Evolutionary conservation across 2,888 invertebrate genomes (phyloP), one percentile per base, ranked within the genome.

Genomic region (Temnothorax rugatulus): DNA sequence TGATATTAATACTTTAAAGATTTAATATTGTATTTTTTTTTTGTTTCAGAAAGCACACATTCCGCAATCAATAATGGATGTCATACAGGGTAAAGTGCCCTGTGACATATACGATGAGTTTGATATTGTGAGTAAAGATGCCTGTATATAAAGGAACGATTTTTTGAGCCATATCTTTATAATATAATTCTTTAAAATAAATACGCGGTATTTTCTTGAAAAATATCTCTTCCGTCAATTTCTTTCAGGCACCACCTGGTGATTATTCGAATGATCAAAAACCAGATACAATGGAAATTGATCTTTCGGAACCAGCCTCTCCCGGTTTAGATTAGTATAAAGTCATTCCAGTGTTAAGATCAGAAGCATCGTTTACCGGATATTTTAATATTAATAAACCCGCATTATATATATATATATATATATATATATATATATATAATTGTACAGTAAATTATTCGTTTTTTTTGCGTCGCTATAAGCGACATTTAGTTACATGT

Each of bases 21-120:
- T 83, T n/a, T 29, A 21, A 54, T 66, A 7, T 52, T 59, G 29
- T 50, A 25, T n/a, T 61, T 50, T n/a, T n/a, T 77, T 47, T 52
- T 34, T 74, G 25, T 93, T 93, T 52, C 96, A 97, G 95, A 96
- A 96, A 93, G 96, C 97, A 15, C 97, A 97, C 91, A 96, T 97
- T 87, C 96, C 97, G 1, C 95, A 96, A 84, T 96, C 96, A 47
- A 95, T 97, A 64, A 96, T 97, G 95, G 96, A 97, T 90, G 96
- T 97, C 15, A 94, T 96, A 66, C 93, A 94, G 85, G 95, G 95
- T 83, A 94, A 94, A 89, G 89, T 90, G 41, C 84, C 89, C 66
- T 91, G 90, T 76, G 90, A 93, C 66, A 92, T 93, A 86, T 92
- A 94, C 66, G 95, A 95, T 85, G 94, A 94, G 52, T 94, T 95